These are phyloP conservation scores for Hydrolagus colliei DNA, from an alignment of 2,797 vertebrate species.

Conservation along the genomic window DNA sequence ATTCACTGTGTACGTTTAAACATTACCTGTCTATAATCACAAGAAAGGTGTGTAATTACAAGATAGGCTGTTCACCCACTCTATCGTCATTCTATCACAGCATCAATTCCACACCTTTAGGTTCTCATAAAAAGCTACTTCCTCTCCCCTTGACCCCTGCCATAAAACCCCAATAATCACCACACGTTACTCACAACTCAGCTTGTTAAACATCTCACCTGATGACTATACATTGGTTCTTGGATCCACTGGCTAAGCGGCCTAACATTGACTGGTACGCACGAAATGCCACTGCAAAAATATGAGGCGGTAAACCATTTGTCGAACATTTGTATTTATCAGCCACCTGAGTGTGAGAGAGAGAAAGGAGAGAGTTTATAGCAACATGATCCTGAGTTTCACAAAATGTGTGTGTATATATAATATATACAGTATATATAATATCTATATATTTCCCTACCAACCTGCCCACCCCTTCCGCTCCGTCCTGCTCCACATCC, in stretches of 20 bases:
- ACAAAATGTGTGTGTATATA: neutral
- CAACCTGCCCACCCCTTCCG: neutral
- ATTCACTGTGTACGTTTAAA: too few species aligned
- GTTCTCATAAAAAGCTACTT: neutral
- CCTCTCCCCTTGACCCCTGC: neutral
- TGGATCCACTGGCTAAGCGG: slow-evolving; percentile 39
- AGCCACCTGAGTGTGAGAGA: slow-evolving; percentile 45
- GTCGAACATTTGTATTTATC: slow-evolving; percentile 50
- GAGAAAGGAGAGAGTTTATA: neutral
- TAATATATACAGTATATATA: too few species aligned
- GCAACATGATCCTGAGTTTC: neutral
- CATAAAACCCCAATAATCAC: neutral
- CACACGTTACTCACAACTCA: neutral
- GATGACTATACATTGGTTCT: slow-evolving; percentile 62
- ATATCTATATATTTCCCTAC: too few species aligned
- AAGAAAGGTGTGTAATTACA: neutral
- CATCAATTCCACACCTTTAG: neutral
- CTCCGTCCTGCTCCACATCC: too few species aligned
- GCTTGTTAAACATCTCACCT: slow-evolving; percentile 45
- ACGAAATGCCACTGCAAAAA: slow-evolving; percentile 59
- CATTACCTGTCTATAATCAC: too few species aligned
- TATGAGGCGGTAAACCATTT: slow-evolving; percentile 51
- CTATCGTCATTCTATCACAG: neutral
- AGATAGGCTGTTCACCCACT: neutral
- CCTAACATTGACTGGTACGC: slow-evolving; percentile 58